These are phyloP conservation scores for Synergus gifuensis DNA, from an alignment of 2,888 invertebrate species.

Conservation along the genomic window DNA sequence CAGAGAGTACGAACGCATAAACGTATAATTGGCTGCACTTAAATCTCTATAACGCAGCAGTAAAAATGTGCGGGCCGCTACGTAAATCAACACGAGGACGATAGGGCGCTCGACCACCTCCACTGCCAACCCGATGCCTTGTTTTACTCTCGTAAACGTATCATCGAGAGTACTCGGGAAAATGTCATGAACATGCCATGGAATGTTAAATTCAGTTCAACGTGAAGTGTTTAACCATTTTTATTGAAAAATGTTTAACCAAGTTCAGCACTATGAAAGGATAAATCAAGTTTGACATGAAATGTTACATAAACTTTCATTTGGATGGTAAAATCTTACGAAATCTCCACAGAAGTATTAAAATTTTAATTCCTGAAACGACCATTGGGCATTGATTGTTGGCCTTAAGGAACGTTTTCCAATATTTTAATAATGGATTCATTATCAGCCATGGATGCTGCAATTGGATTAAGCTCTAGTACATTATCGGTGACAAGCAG, in stretches of 20 bases:
- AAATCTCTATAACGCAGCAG: slow-evolving; percentile 75
- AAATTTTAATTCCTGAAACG: no score
- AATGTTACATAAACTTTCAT: no score
- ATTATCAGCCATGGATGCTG: neutral
- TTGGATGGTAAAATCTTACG: no score
- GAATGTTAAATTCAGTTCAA: no score
- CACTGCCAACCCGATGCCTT: neutral
- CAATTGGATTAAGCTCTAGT: neutral
- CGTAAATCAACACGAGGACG: slow-evolving; percentile 75
- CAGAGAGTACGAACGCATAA: slow-evolving; percentile 66
- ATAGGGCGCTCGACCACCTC: slow-evolving; percentile 66
- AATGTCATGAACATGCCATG: neutral
- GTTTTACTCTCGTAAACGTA: slow-evolving; percentile 7
- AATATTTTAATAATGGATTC: neutral
- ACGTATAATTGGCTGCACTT: slow-evolving; percentile 77
- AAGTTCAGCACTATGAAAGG: no score
- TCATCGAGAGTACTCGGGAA: neutral
- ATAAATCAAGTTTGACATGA: no score
- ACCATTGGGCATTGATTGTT: no score
- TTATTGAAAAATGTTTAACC: no score
- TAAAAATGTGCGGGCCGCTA: slow-evolving; percentile 73
- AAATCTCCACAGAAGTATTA: no score
- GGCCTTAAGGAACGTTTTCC: neutral
- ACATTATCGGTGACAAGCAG: neutral
- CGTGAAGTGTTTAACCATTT: no score